phyloP scores from a whole-genome alignment of 1,140 invertebrate genomes.

The Musca domestica region DNA sequence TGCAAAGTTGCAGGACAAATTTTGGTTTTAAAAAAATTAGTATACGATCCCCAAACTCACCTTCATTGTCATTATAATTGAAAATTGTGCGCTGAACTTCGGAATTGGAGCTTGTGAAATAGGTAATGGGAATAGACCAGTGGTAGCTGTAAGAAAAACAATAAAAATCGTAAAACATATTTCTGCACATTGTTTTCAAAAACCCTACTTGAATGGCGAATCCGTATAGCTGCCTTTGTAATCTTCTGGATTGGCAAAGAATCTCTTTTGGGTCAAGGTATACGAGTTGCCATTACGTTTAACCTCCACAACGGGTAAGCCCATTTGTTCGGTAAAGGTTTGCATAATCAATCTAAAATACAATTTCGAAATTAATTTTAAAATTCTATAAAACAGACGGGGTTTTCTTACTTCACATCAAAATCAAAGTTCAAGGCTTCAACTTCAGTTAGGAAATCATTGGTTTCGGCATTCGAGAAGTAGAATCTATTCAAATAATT shows the following conservation, averaged over 20 bases:
- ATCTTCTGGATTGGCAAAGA: slow-evolving; percentile 65
- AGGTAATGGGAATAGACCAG: slow-evolving; percentile 83
- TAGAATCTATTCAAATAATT: slow-evolving; percentile 70
- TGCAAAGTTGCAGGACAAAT: too few relatives aligned
- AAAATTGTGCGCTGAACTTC: slow-evolving; percentile 46
- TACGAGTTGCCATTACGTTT: slow-evolving; percentile 55
- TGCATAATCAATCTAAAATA: slow-evolving; percentile 72
- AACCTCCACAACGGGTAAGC: slow-evolving; percentile 78
- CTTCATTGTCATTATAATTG: slow-evolving; percentile 43
- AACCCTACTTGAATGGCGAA: slow-evolving; percentile 62
- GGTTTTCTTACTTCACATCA: slow-evolving; percentile 58
- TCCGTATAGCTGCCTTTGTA: slow-evolving; percentile 55
- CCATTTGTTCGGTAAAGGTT: slow-evolving; percentile 92
- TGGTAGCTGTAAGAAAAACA: slow-evolving; percentile 61
- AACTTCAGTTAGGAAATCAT: slow-evolving; percentile 71
- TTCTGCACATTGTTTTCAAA: background rate
- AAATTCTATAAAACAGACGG: background rate
- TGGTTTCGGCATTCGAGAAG: slow-evolving; percentile 76
- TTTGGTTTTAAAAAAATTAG: too few relatives aligned
- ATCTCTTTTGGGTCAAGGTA: slow-evolving; percentile 70
- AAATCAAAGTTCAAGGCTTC: slow-evolving; percentile 55
- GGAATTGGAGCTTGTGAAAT: slow-evolving; percentile 60
- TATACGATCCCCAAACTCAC: slow-evolving; percentile 1
- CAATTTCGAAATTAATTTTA: background rate
- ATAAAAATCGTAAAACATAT: background rate